Conservation (phyloP, 2,888 invertebrate species). For the Aleiodes leptofemur region DNA sequence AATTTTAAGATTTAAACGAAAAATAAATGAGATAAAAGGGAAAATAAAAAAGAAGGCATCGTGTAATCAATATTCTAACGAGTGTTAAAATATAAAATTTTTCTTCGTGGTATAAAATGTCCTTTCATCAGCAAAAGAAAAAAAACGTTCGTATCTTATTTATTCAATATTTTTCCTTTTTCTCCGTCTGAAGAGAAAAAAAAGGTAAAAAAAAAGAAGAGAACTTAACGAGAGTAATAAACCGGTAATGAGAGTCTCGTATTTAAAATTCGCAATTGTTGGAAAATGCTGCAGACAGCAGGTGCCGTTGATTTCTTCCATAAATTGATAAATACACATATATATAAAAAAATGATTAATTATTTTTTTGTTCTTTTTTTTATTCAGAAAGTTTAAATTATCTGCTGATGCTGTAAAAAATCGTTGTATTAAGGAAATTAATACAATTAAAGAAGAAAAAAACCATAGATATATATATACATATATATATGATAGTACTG, state of each 20-base stretch:
- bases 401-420: slow-evolving; percentile 20
- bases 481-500: slow-evolving; percentile 4
- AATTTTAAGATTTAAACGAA: slow-evolving; percentile 5
- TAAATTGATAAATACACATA: slow-evolving; percentile 1
- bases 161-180: slow-evolving; percentile 49
- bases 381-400: neutral
- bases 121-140: neutral
- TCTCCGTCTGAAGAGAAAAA: slow-evolving; percentile 45
- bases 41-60: neutral
- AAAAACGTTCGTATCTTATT: neutral
- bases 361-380: neutral
- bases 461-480: neutral
- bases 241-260: slow-evolving; percentile 24
- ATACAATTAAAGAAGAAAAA: neutral
- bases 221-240: slow-evolving; percentile 23
- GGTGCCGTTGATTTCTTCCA: slow-evolving; percentile 7
- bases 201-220: neutral
- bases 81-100: slow-evolving; percentile 21
- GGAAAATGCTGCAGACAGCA: slow-evolving; percentile 2
- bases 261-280: slow-evolving; percentile 31
- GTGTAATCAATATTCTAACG: slow-evolving; percentile 30
- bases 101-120: slow-evolving; percentile 32
- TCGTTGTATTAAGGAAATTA: slow-evolving; percentile 5
- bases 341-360: neutral
- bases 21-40: slow-evolving; percentile 3